Evolutionary conservation across 2,797 vertebrate genomes (phyloP).

Genomic region (Squalus acanthias): DNA sequence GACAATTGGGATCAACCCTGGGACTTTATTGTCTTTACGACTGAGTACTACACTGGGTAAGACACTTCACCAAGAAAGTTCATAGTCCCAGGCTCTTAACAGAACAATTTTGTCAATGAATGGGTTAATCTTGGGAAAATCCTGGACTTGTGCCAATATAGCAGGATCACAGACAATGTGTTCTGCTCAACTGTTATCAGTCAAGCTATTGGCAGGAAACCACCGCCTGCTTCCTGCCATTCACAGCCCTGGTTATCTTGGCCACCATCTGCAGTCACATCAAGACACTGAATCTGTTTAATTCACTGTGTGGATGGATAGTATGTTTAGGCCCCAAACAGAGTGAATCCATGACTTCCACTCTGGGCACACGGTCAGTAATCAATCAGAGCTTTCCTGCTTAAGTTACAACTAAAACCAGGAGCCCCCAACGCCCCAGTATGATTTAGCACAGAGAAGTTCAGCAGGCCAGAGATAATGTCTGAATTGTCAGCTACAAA

Average conservation of each 20-base stretch:
- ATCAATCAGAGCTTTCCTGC: neutral
- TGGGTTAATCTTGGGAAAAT: neutral
- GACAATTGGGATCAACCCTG: neutral
- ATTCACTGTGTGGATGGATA: neutral
- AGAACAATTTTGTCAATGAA: neutral
- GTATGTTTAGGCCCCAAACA: neutral
- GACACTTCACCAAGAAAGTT: neutral
- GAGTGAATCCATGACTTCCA: neutral
- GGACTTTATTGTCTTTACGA: no score
- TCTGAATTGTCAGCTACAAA: neutral
- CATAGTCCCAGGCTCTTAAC: neutral
- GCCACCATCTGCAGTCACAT: neutral
- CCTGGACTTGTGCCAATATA: neutral
- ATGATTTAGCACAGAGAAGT: neutral
- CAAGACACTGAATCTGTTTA: neutral
- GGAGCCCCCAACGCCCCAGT: neutral
- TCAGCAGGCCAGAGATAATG: neutral
- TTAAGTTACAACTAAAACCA: neutral
- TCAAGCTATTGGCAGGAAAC: conserved; percentile 26
- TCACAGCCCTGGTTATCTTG: neutral
- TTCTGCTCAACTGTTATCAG: conserved; percentile 4
- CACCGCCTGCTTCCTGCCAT: conserved; percentile 21
- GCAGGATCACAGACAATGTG: neutral
- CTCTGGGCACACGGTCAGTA: neutral
- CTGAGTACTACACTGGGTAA: neutral